Conservation (phyloP, 2,888 invertebrate genomes). For the Ophion ellenae region DNA sequence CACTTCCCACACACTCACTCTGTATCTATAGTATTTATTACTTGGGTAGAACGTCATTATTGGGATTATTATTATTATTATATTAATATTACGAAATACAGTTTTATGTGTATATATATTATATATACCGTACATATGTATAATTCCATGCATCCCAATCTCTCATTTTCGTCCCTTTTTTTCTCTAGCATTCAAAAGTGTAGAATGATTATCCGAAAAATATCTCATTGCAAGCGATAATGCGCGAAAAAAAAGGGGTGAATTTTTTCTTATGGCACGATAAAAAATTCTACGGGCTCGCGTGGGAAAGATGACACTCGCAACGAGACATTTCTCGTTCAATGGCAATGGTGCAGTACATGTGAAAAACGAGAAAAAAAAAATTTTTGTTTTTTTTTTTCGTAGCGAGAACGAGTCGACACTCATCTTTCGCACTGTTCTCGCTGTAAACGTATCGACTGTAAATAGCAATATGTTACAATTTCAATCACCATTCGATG, state of each 20-base stretch:
- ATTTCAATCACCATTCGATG: slow-evolving; percentile 52
- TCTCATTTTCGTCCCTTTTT: slow-evolving; percentile 6
- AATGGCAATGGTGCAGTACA: slow-evolving; percentile 42
- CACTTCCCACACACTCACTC: slow-evolving; percentile 82
- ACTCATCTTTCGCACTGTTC: slow-evolving; percentile 59
- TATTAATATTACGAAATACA: slow-evolving; percentile 83
- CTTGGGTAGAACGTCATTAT: slow-evolving; percentile 83
- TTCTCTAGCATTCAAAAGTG: slow-evolving; percentile 71
- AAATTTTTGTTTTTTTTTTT: neutral
- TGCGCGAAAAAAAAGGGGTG: neutral
- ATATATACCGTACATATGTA: slow-evolving; percentile 75
- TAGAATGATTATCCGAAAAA: slow-evolving; percentile 20
- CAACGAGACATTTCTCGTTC: slow-evolving; percentile 29
- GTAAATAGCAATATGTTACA: slow-evolving; percentile 58
- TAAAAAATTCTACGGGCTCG: neutral
- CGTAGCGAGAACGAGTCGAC: slow-evolving; percentile 50
- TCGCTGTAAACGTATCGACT: slow-evolving; percentile 52
- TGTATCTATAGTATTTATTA: slow-evolving; percentile 84
- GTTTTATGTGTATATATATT: slow-evolving; percentile 80
- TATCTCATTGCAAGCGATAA: slow-evolving; percentile 33
- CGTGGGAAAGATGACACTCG: slow-evolving; percentile 12
- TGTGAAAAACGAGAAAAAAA: slow-evolving; percentile 26
- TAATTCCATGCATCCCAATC: slow-evolving; percentile 76
- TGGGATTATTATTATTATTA: slow-evolving; percentile 81
- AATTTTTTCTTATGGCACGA: slow-evolving; percentile 27